phyloP scores from a whole-genome alignment of 1,140 invertebrate species.

The Caerostris extrusa region DNA sequence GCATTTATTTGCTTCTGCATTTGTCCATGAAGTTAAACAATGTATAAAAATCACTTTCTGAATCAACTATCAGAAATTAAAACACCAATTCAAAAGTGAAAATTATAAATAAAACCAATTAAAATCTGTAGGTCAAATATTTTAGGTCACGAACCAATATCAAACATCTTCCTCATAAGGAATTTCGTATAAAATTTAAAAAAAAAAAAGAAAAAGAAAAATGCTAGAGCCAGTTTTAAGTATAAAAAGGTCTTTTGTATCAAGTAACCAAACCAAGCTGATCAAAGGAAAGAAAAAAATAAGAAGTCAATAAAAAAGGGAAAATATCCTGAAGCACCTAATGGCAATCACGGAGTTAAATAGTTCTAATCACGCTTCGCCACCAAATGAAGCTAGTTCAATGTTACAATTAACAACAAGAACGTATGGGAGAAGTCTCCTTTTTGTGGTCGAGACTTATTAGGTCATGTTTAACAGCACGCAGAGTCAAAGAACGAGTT shows the following conservation, averaged over 20 bases:
- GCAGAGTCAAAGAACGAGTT: not conserved
- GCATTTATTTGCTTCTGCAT: too few relatives aligned
- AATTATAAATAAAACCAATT: too few relatives aligned
- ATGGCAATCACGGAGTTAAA: not conserved
- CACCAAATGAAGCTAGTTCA: constrained; percentile 15
- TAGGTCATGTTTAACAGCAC: not conserved
- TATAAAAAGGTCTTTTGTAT: not conserved
- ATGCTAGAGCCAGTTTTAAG: not conserved
- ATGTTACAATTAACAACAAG: constrained; percentile 1
- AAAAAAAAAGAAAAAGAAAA: too few relatives aligned
- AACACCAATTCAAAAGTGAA: too few relatives aligned
- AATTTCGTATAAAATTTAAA: not conserved
- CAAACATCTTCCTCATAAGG: not conserved
- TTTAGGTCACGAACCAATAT: not conserved
- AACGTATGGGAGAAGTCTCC: not conserved
- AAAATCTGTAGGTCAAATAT: too few relatives aligned
- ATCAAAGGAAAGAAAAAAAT: not conserved
- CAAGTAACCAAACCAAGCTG: not conserved
- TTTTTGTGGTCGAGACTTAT: not conserved
- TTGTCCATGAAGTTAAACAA: too few relatives aligned
- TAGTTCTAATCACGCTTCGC: not conserved
- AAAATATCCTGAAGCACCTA: not conserved
- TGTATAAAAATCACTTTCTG: too few relatives aligned
- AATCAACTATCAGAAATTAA: too few relatives aligned
- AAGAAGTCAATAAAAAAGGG: not conserved